Evolutionary conservation across 2,797 vertebrate species (phyloP).

Genomic region (Platyrinchus mystaceus): DNA sequence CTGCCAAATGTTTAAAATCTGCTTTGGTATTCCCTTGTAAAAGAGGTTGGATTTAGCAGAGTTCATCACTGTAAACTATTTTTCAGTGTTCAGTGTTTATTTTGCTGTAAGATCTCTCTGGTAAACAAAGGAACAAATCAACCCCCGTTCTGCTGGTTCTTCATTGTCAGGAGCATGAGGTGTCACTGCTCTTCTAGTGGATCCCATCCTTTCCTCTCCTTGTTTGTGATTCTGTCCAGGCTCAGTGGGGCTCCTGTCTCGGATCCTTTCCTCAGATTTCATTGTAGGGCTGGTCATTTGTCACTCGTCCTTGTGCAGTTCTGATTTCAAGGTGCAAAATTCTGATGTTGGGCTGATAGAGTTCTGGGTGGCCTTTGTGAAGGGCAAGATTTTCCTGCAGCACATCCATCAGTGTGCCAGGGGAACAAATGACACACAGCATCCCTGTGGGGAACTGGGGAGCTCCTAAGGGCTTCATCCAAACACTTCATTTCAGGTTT

Average conservation of each 20-base stretch:
- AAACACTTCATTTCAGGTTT: not conserved
- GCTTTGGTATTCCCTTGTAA: conserved; percentile 57
- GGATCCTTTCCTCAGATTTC: not conserved
- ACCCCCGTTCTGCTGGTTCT: not conserved
- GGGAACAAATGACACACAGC: not conserved
- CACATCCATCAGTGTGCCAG: not conserved
- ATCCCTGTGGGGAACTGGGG: not conserved
- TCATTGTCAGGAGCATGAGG: not conserved
- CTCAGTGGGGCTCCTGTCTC: conserved; percentile 20
- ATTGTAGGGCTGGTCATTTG: not conserved
- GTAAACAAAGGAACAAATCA: conserved; percentile 12
- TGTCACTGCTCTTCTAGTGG: not conserved
- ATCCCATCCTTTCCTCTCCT: conserved; percentile 39
- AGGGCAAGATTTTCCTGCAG: not conserved
- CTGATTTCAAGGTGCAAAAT: not conserved
- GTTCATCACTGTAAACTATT: conserved; percentile 25
- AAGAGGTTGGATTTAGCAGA: conserved; percentile 31
- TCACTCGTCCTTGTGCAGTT: not conserved
- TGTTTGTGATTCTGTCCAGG: not conserved
- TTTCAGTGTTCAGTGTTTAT: conserved; percentile 45
- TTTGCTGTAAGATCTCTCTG: conserved; percentile 17
- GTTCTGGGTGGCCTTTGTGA: not conserved
- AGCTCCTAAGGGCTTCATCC: not conserved
- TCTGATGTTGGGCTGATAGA: not conserved
- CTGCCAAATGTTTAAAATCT: conserved; percentile 62